These are phyloP conservation scores for Barnardius zonarius DNA, from an alignment of 2,113 vertebrate species.

Conservation along the genomic window DNA sequence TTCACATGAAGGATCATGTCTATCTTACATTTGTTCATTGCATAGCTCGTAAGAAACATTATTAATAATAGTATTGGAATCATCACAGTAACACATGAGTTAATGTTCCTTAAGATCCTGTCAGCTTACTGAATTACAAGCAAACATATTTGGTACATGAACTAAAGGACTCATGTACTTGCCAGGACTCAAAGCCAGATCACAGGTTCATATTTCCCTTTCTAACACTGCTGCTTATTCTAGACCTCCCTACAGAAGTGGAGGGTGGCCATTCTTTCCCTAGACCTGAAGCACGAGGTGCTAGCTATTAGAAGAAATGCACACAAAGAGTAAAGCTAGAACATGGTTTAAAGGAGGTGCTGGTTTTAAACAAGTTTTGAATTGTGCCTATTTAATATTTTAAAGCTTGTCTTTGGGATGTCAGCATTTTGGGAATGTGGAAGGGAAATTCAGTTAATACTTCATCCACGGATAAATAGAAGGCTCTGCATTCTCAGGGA, in stretches of 20 bases:
- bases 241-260: neutral
- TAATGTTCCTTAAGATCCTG: slow-evolving; percentile 23
- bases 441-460: neutral
- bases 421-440: neutral
- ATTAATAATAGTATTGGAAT: neutral
- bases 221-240: neutral
- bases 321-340: neutral
- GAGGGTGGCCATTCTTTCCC: neutral
- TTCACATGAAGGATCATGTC: neutral
- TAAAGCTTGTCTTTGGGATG: neutral
- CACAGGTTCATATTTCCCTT: neutral
- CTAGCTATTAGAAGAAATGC: neutral
- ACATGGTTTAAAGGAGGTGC: neutral
- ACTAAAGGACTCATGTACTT: neutral
- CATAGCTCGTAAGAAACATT: neutral
- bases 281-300: neutral
- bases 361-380: neutral
- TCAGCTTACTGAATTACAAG: slow-evolving; percentile 33
- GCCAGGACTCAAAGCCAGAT: neutral
- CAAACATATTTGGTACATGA: slow-evolving; percentile 23
- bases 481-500: neutral
- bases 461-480: neutral
- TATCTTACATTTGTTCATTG: neutral
- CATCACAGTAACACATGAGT: neutral
- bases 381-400: neutral